Evolutionary conservation across 2,113 vertebrate genomes (phyloP), one percentile per base, ranked within the genome.

Genomic region (Picathartes gymnocephalus): DNA sequence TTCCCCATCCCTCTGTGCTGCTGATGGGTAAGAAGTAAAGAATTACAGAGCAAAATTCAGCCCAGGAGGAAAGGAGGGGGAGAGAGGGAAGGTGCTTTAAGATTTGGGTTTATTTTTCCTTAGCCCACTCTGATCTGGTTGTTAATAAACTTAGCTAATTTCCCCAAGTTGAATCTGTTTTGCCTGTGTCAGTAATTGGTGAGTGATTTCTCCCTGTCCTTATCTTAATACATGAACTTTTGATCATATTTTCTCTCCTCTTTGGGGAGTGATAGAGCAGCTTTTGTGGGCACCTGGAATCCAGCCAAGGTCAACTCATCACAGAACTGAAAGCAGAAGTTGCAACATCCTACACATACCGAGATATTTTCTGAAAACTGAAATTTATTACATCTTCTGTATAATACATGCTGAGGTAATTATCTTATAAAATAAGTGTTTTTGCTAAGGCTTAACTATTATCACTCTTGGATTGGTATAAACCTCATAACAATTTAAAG

Each of bases 401-500:
- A 65, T 65, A 72, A 85, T 90, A 44, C 18, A 66, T 81, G 16
- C 28, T 64, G 53, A 94, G 47, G 28, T 70, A 91, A 92, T 93
- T 90, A 90, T 81, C 68, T 94, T 95, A 81, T 91, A 39, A 92
- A 85, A 70, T 48, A 86, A 51, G 5, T 13, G 7, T 90, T 33
- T 91, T 95, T 95, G 13, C 27, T 88, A 81, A 66, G 23, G 23
- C 47, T 81, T 86, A 88, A 39, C 13, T 93, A n/a, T 86, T 89
- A 88, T 78, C 25, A 31, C 25, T 85, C 53, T 68, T 70, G 82
- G 35, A 91, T 65, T 76, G 61, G 28, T 60, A 90, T 81, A 65
- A 88, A 88, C 17, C 54, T 87, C 62, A 42, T 60, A 95, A 80
- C 30, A 88, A 57, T 80, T 93, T 91, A 90, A 90, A 94, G 31